Evolutionary conservation across 2,888 invertebrate genomes (phyloP).

Genomic region (Nephrotoma guestfalica): DNA sequence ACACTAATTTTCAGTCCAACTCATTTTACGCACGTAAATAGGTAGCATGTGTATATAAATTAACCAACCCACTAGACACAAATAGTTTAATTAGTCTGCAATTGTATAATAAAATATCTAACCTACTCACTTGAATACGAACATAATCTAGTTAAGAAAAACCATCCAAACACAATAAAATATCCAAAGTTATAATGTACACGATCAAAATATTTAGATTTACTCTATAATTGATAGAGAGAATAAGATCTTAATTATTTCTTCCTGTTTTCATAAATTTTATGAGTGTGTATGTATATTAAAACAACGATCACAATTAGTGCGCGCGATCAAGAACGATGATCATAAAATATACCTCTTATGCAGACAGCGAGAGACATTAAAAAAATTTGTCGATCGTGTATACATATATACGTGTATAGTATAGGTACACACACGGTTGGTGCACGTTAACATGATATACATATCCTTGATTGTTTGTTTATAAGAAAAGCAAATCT

Average conservation of each 20-base stretch:
- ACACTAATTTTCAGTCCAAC: too few relatives aligned
- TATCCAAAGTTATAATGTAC: not conserved
- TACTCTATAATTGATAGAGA: not conserved
- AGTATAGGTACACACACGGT: not conserved
- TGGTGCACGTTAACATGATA: not conserved
- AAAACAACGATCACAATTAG: not conserved
- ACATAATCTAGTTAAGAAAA: not conserved
- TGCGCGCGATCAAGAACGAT: not conserved
- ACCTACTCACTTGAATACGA: not conserved
- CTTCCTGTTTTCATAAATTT: not conserved
- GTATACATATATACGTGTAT: too few relatives aligned
- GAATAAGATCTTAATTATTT: not conserved
- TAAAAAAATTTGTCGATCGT: not conserved
- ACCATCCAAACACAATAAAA: not conserved
- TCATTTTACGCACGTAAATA: too few relatives aligned
- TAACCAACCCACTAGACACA: not conserved
- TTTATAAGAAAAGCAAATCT: not conserved
- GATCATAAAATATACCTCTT: not conserved
- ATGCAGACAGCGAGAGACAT: not conserved
- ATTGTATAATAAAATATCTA: not conserved
- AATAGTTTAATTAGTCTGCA: not conserved
- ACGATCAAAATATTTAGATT: not conserved
- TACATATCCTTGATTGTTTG: not conserved
- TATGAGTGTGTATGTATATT: not conserved
- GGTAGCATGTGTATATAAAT: too few relatives aligned